Conservation (phyloP, 2,113 vertebrate genomes). For the Hippolais icterina region DNA sequence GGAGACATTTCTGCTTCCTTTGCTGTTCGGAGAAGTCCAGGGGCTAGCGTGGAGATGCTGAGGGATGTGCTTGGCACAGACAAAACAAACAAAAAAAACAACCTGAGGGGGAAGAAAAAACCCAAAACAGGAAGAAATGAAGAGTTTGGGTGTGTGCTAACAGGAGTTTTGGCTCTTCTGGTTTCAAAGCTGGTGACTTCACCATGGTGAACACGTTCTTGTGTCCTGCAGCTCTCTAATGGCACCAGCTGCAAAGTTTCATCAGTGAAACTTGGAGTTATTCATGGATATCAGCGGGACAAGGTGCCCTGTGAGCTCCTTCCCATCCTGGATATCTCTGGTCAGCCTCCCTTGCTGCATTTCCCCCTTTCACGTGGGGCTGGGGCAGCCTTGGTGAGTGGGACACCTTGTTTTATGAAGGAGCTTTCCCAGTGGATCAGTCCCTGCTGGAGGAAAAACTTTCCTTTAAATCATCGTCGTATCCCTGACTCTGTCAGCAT, state of each 20-base stretch:
- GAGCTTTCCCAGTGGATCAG: neutral
- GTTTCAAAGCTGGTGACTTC: neutral
- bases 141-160: neutral
- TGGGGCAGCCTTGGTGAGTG: fast-evolving
- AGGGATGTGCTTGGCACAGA: neutral
- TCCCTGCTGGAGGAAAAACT: neutral
- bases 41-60: neutral
- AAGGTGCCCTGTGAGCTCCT: neutral
- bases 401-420: neutral
- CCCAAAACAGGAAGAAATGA: neutral
- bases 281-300: fast-evolving
- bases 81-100: neutral
- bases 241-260: neutral
- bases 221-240: neutral
- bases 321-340: neutral
- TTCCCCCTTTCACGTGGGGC: fast-evolving
- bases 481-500: too few species aligned
- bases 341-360: neutral
- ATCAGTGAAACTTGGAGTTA: neutral
- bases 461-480: neutral
- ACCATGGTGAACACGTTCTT: neutral
- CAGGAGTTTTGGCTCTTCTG: neutral
- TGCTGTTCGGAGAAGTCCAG: conserved; percentile 35
- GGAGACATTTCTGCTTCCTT: conserved; percentile 35
- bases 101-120: neutral